Conservation (phyloP, 2,888 invertebrate species). For the Hirtodrosophila duncani region DNA sequence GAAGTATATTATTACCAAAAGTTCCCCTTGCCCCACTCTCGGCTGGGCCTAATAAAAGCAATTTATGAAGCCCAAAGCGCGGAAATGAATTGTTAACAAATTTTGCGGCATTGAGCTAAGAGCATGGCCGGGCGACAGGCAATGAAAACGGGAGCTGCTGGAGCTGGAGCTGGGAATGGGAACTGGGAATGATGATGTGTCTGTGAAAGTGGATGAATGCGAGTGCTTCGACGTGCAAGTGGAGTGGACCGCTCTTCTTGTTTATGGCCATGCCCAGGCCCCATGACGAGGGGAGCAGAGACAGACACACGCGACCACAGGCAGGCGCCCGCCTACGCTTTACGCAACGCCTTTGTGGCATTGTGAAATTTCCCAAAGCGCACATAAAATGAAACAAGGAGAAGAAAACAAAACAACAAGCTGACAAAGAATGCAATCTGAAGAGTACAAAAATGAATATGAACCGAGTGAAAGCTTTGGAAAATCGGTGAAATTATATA, state of each 20-base stretch:
- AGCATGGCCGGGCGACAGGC: neutral
- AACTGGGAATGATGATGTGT: neutral
- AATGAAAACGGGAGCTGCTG: neutral
- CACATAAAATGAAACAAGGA: conserved; percentile 54
- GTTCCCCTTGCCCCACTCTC: conserved; percentile 38
- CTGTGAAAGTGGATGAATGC: conserved; percentile 32
- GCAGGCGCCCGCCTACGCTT: conserved; percentile 11
- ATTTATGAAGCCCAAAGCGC: conserved; percentile 72
- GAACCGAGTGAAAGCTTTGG: conserved; percentile 3
- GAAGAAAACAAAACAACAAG: conserved; percentile 10
- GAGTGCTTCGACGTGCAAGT: conserved; percentile 37
- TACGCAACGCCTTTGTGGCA: conserved; percentile 46
- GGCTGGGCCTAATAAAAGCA: conserved; percentile 72
- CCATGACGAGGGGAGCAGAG: conserved; percentile 27
- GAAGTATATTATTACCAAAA: conserved; percentile 64
- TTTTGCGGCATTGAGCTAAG: conserved; percentile 44
- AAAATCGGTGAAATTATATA: neutral
- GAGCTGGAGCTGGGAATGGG: neutral
- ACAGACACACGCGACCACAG: conserved; percentile 2
- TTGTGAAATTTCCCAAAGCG: conserved; percentile 66
- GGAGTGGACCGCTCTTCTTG: conserved; percentile 57
- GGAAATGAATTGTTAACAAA: conserved; percentile 71
- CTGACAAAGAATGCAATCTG: conserved; percentile 20
- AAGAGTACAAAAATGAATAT: conserved; percentile 3
- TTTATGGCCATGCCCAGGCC: conserved; percentile 50